phyloP scores from a whole-genome alignment of 2,797 vertebrate genomes.

The Alauda arvensis region DNA sequence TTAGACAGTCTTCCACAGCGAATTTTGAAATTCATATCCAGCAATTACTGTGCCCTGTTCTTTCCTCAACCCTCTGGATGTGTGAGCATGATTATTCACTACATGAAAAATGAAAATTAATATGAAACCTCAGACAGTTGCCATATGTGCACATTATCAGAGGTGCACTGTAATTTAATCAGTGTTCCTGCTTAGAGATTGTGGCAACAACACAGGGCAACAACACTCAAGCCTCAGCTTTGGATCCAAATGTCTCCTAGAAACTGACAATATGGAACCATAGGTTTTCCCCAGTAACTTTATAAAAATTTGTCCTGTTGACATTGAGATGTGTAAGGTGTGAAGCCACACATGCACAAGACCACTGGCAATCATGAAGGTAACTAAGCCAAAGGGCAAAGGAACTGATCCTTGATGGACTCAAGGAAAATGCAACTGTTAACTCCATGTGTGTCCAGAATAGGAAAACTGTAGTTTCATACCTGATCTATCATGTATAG shows the following conservation, averaged over 20 bases:
- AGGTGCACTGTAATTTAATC: not conserved
- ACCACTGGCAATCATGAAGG: not conserved
- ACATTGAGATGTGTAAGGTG: not conserved
- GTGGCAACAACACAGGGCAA: not conserved
- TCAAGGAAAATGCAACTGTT: not conserved
- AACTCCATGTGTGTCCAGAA: not conserved
- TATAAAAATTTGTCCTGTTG: not conserved
- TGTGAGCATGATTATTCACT: conserved; percentile 1
- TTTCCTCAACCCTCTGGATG: conserved; percentile 16
- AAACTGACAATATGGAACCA: not conserved
- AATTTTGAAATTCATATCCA: conserved; percentile 40
- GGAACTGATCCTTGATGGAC: not conserved
- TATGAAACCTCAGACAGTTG: not conserved
- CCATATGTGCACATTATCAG: not conserved
- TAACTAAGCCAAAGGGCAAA: not conserved
- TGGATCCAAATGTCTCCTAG: not conserved
- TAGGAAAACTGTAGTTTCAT: not conserved
- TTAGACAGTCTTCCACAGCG: conserved; percentile 17
- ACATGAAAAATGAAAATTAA: conserved; percentile 19
- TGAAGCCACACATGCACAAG: not conserved
- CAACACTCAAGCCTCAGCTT: not conserved
- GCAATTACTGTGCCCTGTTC: conserved; percentile 5
- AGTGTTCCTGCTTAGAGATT: not conserved
- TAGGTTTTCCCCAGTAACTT: not conserved
- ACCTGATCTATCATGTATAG: not conserved